Evolutionary conservation across 1,140 invertebrate genomes (phyloP), one percentile per base, ranked within the genome.

Genomic region (Chrysopa pallens): DNA sequence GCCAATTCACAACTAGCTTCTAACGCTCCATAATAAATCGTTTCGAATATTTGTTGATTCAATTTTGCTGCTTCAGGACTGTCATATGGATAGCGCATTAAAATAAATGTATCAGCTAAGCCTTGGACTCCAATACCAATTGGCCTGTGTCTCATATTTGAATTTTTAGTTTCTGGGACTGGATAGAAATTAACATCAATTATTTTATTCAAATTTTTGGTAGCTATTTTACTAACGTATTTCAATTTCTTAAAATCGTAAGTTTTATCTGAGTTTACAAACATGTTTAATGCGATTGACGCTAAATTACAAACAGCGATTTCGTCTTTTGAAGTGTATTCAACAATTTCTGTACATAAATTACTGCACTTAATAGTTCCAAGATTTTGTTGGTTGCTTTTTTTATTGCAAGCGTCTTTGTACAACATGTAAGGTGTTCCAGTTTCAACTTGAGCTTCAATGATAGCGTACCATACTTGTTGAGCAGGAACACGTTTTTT

Each of bases 331-430:
- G 84, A 78, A 9, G 81, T 85, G 58, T 95, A 98, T 62, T 98
- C 80, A 1, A 98, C 76, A 55, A 98, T 91, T 73, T 99, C 96
- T 1, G 95, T 98, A 58, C 94, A 98, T 11, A 98, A 67, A 64
- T 98, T 98, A 47, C 90, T 95, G 60, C 92, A 93, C 64, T 95
- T 96, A 46, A 99, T 98, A 6, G 95, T 98, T 23, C 95, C 96
- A 13, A 99, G 61, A 67, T 99, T 98, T 63, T 99, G 80, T 57
- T 99, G 96, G 63, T 99, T 99, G 40, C 86, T 91, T 67, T 98
- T 98, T 7, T 81, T 66, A 58, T 99, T 99, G 54, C 94, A 98
- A 11, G 89, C 75, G 68, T 99, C 96, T 64, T 97, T 98, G 57
- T 95, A 98, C 1, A 92, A 62, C 88, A 99, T 97, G 58, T 94